Conservation (phyloP, 2,888 invertebrate species). For the Pollenia griseotomentosa region DNA sequence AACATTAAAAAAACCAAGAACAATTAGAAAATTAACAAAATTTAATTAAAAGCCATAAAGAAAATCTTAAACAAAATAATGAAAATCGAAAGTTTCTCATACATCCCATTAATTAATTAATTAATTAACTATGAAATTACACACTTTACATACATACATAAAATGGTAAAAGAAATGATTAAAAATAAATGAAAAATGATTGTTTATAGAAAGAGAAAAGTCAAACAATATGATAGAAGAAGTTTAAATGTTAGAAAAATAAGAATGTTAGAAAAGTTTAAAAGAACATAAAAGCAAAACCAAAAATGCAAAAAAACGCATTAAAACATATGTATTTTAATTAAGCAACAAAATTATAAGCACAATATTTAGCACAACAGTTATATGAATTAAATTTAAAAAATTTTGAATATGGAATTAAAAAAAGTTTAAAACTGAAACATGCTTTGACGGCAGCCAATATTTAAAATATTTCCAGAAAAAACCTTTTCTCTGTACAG, state of each 20-base stretch:
- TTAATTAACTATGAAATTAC: slow-evolving; percentile 51
- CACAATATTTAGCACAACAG: slow-evolving; percentile 54
- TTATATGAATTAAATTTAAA: slow-evolving; percentile 25
- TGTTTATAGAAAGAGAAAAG: neutral
- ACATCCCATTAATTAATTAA: slow-evolving; percentile 54
- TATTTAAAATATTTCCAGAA: neutral
- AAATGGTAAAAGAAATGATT: slow-evolving; percentile 25
- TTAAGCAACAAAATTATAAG: slow-evolving; percentile 47
- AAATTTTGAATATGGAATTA: neutral
- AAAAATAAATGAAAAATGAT: slow-evolving; percentile 7
- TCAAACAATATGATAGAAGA: slow-evolving; percentile 16
- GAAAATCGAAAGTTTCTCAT: slow-evolving; percentile 60
- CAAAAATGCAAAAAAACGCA: neutral
- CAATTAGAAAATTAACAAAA: slow-evolving; percentile 70
- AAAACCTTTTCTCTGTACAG: no score
- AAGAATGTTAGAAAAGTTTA: slow-evolving; percentile 26
- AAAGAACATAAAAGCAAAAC: neutral
- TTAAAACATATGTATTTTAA: slow-evolving; percentile 32
- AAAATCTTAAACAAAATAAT: slow-evolving; percentile 45
- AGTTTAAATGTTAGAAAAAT: neutral
- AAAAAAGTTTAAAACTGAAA: neutral
- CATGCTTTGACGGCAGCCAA: neutral
- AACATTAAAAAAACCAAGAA: slow-evolving; percentile 63
- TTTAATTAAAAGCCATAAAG: slow-evolving; percentile 42
- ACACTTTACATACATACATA: slow-evolving; percentile 25